These are phyloP conservation scores for Poecile atricapillus DNA, from an alignment of 2,113 vertebrate species.

Conservation along the genomic window DNA sequence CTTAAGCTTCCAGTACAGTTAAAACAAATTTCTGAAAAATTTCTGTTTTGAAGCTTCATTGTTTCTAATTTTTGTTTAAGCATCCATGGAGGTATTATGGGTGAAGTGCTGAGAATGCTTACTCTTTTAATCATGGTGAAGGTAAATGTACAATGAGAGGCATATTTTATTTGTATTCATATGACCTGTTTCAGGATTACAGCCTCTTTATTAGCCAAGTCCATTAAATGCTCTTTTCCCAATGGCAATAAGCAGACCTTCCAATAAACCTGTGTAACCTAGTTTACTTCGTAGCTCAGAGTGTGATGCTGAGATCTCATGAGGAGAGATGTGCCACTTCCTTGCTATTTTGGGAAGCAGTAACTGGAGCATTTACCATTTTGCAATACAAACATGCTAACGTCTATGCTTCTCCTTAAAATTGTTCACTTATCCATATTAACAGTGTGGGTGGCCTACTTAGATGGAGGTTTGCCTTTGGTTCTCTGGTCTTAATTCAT, in stretches of 20 bases:
- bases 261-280: constrained; percentile 52
- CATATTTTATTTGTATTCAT: neutral
- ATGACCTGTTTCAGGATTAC: neutral
- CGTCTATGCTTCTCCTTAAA: neutral
- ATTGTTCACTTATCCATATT: neutral
- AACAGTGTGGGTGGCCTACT: constrained; percentile 2
- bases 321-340: constrained; percentile 65
- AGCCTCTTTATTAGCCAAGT: neutral
- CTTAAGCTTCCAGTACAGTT: neutral
- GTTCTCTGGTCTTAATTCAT: neutral
- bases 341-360: constrained; percentile 41
- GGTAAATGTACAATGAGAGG: neutral
- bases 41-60: neutral
- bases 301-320: constrained; percentile 38
- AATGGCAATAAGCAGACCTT: constrained; percentile 28
- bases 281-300: constrained; percentile 8
- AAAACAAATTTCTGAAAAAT: neutral
- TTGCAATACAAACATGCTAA: constrained; percentile 22
- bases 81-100: neutral
- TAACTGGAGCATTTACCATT: constrained; percentile 52
- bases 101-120: neutral
- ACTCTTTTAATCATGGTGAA: neutral
- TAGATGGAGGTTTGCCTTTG: neutral
- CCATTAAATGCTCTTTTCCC: constrained; percentile 41
- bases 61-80: neutral